phyloP scores from a whole-genome alignment of 2,113 vertebrate genomes.

The Macaca mulatta region DNA sequence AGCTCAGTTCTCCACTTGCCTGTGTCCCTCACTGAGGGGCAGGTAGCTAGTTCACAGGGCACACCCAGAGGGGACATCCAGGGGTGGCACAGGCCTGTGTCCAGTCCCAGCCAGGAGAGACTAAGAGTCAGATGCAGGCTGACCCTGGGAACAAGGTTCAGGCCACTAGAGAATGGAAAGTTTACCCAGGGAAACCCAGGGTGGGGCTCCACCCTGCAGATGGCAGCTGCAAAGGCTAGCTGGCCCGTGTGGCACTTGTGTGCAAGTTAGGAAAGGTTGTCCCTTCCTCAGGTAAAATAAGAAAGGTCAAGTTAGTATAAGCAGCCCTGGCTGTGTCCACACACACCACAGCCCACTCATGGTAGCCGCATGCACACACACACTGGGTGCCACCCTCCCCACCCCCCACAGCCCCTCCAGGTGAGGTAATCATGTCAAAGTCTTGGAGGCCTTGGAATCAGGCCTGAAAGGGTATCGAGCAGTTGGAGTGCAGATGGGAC shows the following conservation, averaged over 20 bases:
- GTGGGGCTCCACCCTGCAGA: fast-evolving
- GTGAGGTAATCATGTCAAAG: background rate
- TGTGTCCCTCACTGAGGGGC: background rate
- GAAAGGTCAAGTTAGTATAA: background rate
- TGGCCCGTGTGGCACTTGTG: background rate
- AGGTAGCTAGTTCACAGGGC: background rate
- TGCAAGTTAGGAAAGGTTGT: background rate
- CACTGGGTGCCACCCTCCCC: background rate
- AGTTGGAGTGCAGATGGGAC: background rate
- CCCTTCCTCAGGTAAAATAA: background rate
- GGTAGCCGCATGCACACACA: background rate
- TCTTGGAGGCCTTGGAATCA: background rate
- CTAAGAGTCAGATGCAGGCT: background rate
- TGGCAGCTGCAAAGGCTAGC: background rate
- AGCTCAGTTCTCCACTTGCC: background rate
- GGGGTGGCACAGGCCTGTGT: background rate
- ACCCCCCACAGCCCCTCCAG: fast-evolving
- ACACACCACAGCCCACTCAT: fast-evolving
- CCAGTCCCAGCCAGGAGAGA: background rate
- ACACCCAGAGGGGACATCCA: background rate
- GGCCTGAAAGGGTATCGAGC: background rate
- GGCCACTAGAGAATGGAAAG: background rate
- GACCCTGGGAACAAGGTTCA: background rate
- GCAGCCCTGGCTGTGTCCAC: too few relatives aligned
- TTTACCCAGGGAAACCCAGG: background rate